A percentile compares a stretch with the other conserved stretches of the same genome.
phyloP scores from a whole-genome alignment of 2,888 invertebrate genomes.

The Megaustenia siamemsis region DNA sequence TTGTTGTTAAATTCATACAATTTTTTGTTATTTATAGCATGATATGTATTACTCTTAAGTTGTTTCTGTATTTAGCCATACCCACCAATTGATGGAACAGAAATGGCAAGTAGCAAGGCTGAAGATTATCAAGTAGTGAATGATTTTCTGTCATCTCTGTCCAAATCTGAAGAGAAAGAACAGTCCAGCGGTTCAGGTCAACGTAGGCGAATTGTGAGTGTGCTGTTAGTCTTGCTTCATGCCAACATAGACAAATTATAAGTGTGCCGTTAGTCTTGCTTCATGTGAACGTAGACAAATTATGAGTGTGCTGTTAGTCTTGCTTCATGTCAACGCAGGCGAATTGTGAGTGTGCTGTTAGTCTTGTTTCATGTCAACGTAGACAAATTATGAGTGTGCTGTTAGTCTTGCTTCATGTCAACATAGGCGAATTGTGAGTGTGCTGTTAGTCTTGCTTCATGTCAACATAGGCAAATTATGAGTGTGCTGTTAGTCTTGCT shows the following conservation, averaged over 20 bases:
- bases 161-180: conserved; percentile 50
- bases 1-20: too few species aligned
- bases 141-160: conserved; percentile 57
- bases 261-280: too few species aligned
- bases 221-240: background rate
- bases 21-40: too few species aligned
- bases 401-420: background rate
- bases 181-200: conserved; percentile 32
- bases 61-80: conserved; percentile 86
- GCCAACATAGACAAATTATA: too few species aligned
- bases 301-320: conserved; percentile 31
- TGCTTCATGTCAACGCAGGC: background rate
- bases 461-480: conserved; percentile 20
- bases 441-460: too few species aligned
- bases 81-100: conserved; percentile 83
- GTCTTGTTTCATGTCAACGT: background rate
- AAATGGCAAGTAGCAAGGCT: conserved; percentile 81
- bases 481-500: conserved; percentile 5
- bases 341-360: too few species aligned
- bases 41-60: too few species aligned
- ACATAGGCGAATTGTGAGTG: too few species aligned
- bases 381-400: conserved; percentile 30
- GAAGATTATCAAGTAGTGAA: conserved; percentile 83
- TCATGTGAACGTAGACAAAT: conserved; percentile 10
- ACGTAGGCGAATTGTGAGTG: conserved; percentile 29